Base-by-base conservation (phyloP, 2,113 vertebrate genomes). In the Podilymbus podiceps region DNA sequence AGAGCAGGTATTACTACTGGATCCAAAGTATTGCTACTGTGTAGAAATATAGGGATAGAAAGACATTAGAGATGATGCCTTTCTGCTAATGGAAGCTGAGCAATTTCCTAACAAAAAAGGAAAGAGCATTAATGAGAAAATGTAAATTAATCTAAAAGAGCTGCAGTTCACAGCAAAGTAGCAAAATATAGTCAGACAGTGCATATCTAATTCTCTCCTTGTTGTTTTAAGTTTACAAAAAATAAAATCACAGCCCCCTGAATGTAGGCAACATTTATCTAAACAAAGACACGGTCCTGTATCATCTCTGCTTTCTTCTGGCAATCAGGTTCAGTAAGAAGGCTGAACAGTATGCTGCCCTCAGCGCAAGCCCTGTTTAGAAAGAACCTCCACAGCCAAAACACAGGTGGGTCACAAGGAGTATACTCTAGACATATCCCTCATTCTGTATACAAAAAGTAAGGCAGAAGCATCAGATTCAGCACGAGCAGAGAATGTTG, bases 361-460 rank as follows among this genome's bases (percentile, higher is more conserved):
- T 50, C 55, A 62, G 8, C 25, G 21, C 20, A 7, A 53, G 8
- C 10, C 21, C 42, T 66, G n/a, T 60, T 92, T 27, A 73, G 53
- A 69, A 90, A 79, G 80, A 67, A 30, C 9, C 13, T 52, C n/a
- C 38, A 55, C 14, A 35, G 23, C 56, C 35, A 93, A 88, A 88
- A 78, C 42, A 62, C 8, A 6, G 33, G 12, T 66, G 50, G 14
- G 49, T 66, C 14, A 35, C 28, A 33, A 44, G 38, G 33, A 33
- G n/a, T n/a, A 27, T 9, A 17, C 28, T 68, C 35, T 44, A 59
- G 14, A 46, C 0, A 0, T 76, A 33, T 4, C 7, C 6, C 8
- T 67, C 40, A 8, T 8, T 47, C 33, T 33, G 1, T n/a, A 30
- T 4, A 21, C 4, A 5, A 89, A 75, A 67, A 90, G 78, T 38